Base-by-base conservation (phyloP, 2,797 vertebrate species). In the Tapera naevia region DNA sequence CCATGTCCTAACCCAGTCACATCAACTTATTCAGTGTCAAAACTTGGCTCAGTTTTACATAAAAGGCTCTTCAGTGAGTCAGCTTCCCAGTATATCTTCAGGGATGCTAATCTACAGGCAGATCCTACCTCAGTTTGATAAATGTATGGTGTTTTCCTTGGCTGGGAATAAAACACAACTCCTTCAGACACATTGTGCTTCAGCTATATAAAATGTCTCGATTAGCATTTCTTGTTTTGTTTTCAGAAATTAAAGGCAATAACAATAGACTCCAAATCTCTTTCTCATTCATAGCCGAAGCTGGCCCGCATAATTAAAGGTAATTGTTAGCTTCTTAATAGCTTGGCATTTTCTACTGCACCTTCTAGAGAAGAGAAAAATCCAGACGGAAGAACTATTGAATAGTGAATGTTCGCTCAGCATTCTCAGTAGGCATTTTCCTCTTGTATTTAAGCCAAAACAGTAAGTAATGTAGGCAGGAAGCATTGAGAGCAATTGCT, bases 401-500 rank as follows among this genome's bases (percentile, higher is more conserved):
- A 87, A 64, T 32, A 56, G 60, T 69, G 65, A 87, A 58, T 35
- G 18, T 48, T 93, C 88, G 25, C 58, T 79, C 73, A 81, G 62
- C 35, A 7, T 76, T 76, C 88, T 79, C 73, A 58, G 57, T 33
- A 41, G 53, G 65, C 45, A 71, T 69, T 37, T 74, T 80, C 43
- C 70, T 80, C 78, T 74, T 74, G 73, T 58, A 50, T 83, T 90
- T 82, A 75, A 94, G 81, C 85, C 85, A 96, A 85, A 96, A 25
- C 78, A 92, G 56, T 94, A 93, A 88, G 78, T 64, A 89, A 94
- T 21, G 60, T 48, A 83, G 78, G 79, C 73, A 91, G 83, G 53
- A 91, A 95, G 88, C 80, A 71, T 2, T 72, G 61, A 81, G 82
- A 93, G 76, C 83, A 92, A 93, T 84, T 87, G 76, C 91, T 89